Evolutionary conservation across 2,797 vertebrate species (phyloP), one percentile per base, ranked within the genome.

Genomic region (Bothrops alternatus): DNA sequence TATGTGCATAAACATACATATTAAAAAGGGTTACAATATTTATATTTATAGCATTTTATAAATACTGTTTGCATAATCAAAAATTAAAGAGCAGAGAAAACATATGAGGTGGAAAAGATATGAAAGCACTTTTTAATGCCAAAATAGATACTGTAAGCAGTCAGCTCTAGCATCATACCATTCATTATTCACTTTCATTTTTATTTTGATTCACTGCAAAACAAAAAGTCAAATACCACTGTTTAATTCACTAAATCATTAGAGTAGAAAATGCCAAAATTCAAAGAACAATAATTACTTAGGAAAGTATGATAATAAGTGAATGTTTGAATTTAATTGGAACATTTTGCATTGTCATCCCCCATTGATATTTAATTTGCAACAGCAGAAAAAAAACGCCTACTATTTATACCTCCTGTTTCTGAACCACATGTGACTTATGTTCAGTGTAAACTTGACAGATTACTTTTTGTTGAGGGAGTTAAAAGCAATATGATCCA

Each of bases 241-340:
- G 88, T 91, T 94, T 93, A 90, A 92, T 90, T 50, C 47, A 58
- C 55, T 91, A 91, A 61, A 93, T 55, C 47, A 93, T 90, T 91
- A 90, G 16, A 93, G 12, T 11, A 53, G 16, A 86, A 89, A 92
- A 26, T 93, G 90, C 14, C 57, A 88, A 92, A 91, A 92, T 47
- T 78, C 18, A 85, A 92, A 90, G 78, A 47, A 88, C 86, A 93
- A 42, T n/a, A 93, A 91, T 89, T 58, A 14, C 91, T 91, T 89
- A 26, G 23, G 56, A 90, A 91, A 20, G 23, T 93, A 42, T 90
- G 5, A 2, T 73, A 91, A 89, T 91, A 93, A 92, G 18, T 0
- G 0, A 95, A 93, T 0, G 0, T 42, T 93, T 85, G 89, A 2
- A 3, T 28, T 61, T 93, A 65, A 94, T 73, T 26, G 32, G 56